Base-by-base conservation (phyloP, 2,888 invertebrate genomes). In the Drosophila siamana region DNA sequence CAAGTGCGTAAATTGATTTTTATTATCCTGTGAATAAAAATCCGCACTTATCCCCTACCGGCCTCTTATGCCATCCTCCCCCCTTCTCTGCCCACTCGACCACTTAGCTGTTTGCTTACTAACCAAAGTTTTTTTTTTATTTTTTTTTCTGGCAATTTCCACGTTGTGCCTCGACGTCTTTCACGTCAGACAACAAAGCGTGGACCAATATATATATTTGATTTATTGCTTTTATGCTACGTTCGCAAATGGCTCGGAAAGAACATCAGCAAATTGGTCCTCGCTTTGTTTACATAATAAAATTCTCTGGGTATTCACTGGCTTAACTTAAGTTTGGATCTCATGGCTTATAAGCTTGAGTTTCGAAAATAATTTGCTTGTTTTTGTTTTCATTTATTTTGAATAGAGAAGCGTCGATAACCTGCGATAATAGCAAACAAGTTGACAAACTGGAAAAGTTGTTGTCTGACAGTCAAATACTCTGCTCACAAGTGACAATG, bases 251-350 rank as follows among this genome's bases (percentile, higher is more conserved):
- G 72, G 62, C 52, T 68, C 70, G 69, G 60, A 61, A 78, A 60
- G 56, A 36, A 51, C 51, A 64, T 64, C 51, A 62, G 38, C 62
- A 66, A 66, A 76, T 76, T 78, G 78, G 69, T 69, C 56, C 41
- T 44, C 59, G 74, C 62, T 78, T 76, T 78, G 77, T 78, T 78
- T 76, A 80, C 77, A 79, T 76, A 69, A 77, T 65, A 74, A 68
- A 80, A 74, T 19, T 59, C 38, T 28, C 8, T 30, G 40, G 16
- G 24, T 52, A 36, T 38, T 16, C 11, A 16, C 24, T 15, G 8
- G 33, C 59, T 50, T 26, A 24, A 30, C 55, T 55, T 55, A 24
- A 55, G 55, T 44, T 44, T 22, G 55, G 33, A 43, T 55, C 43
- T 44, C 13, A 44, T 56, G 56, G 44, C 56, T 56, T 56, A 55